Conservation (phyloP, 1,140 invertebrate species). For the Platorchestia sp. region DNA sequence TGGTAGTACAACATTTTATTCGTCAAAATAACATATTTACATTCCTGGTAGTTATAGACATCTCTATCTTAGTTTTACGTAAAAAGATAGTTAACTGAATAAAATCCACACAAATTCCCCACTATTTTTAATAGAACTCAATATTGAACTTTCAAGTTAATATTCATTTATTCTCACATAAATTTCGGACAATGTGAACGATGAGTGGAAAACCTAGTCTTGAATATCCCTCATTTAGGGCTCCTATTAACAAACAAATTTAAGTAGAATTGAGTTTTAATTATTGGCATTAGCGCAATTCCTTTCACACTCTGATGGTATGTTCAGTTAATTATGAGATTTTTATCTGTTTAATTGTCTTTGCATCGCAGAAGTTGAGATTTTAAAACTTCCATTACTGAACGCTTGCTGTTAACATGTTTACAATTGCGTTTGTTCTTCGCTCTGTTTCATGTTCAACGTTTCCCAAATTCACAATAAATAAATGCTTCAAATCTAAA, state of each 20-base stretch:
- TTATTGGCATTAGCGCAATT: background rate
- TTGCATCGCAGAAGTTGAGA: background rate
- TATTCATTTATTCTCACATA: background rate
- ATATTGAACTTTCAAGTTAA: background rate
- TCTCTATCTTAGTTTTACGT: background rate
- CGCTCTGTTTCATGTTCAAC: background rate
- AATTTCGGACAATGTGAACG: background rate
- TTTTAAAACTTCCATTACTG: background rate
- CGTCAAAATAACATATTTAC: background rate
- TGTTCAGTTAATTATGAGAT: background rate
- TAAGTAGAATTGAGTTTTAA: background rate
- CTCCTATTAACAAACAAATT: background rate
- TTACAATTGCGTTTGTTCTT: background rate
- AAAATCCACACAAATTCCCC: background rate
- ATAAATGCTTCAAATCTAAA: background rate
- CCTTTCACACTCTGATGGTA: background rate
- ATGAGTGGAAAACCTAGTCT: background rate
- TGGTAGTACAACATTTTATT: background rate
- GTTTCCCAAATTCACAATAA: background rate
- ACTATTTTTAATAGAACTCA: background rate
- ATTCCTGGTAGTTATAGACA: background rate
- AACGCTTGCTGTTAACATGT: background rate
- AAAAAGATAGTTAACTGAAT: background rate
- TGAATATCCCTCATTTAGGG: background rate
- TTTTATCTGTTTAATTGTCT: background rate